phyloP scores from a whole-genome alignment of 1,140 invertebrate genomes.

The Philopotamus ludificatus region DNA sequence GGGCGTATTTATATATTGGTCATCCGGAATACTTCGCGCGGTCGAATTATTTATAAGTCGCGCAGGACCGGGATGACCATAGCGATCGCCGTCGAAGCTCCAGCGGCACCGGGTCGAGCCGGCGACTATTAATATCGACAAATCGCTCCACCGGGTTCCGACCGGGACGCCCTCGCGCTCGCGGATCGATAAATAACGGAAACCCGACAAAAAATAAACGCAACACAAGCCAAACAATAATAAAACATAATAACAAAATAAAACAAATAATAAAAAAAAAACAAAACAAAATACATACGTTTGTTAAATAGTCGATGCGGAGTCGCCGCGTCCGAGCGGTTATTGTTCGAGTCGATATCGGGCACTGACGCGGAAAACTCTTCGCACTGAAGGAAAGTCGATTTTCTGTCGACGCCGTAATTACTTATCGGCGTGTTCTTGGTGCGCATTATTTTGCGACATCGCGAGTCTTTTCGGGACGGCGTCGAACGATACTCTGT shows the following conservation, averaged over 20 bases:
- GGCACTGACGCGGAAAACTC: slow-evolving; percentile 7
- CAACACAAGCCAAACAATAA: slow-evolving; percentile 22
- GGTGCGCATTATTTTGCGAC: slow-evolving; percentile 37
- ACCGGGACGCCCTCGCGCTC: neutral
- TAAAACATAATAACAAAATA: slow-evolving; percentile 27
- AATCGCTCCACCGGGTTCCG: slow-evolving; percentile 14
- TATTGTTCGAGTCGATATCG: slow-evolving; percentile 40
- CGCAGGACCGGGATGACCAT: neutral
- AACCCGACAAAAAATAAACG: neutral
- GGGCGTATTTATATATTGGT: neutral
- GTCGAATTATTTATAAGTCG: slow-evolving; percentile 11
- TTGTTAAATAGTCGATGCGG: slow-evolving; percentile 27
- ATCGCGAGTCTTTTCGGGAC: neutral
- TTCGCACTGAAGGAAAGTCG: slow-evolving; percentile 9
- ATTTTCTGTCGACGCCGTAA: slow-evolving; percentile 10
- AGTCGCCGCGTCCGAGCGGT: slow-evolving; percentile 24
- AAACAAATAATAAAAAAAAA: slow-evolving; percentile 19
- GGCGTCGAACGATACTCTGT: slow-evolving; percentile 1
- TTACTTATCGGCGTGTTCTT: slow-evolving; percentile 39
- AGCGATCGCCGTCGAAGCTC: slow-evolving; percentile 13
- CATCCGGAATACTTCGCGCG: slow-evolving; percentile 16
- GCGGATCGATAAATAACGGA: no score
- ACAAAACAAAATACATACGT: slow-evolving; percentile 39
- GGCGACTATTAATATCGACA: slow-evolving; percentile 26
- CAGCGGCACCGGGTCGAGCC: slow-evolving; percentile 18